Percentiles rank a stretch among this genome's conserved stretches.
Conservation (phyloP, 2,888 invertebrate genomes). For the Platycnemis pennipes region DNA sequence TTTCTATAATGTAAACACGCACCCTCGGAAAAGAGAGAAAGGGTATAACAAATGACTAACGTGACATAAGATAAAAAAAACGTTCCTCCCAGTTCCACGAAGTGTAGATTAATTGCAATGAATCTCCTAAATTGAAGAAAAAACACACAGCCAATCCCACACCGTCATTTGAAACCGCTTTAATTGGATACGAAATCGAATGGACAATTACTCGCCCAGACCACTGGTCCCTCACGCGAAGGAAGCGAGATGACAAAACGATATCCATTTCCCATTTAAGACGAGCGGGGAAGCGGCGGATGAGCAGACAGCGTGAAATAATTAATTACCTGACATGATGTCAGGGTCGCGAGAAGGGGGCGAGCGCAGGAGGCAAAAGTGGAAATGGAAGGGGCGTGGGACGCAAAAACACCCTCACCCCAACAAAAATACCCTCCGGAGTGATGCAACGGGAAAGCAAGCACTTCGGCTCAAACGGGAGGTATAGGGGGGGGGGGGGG, state of each 20-base stretch:
- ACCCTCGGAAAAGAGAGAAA: background rate
- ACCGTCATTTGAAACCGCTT: background rate
- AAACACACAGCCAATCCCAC: background rate
- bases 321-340: background rate
- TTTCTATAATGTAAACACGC: background rate
- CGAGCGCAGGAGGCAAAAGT: background rate
- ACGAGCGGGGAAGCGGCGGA: background rate
- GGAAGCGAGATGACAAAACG: background rate
- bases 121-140: background rate
- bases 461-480: background rate
- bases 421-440: background rate
- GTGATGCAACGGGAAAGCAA: background rate
- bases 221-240: background rate
- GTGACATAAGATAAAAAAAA: background rate
- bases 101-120: constrained; percentile 3
- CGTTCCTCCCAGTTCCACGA: background rate
- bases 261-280: constrained; percentile 16
- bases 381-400: background rate
- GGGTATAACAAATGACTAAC: background rate
- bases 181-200: constrained; percentile 11
- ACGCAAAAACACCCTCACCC: too few species aligned
- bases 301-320: background rate
- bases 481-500: background rate
- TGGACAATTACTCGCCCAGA: constrained; percentile 26
- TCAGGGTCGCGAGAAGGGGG: background rate